A percentile compares a stretch with the other conserved stretches of the same genome.
Conservation (phyloP, 2,888 invertebrate species). For the Meiosimyza platycephala region DNA sequence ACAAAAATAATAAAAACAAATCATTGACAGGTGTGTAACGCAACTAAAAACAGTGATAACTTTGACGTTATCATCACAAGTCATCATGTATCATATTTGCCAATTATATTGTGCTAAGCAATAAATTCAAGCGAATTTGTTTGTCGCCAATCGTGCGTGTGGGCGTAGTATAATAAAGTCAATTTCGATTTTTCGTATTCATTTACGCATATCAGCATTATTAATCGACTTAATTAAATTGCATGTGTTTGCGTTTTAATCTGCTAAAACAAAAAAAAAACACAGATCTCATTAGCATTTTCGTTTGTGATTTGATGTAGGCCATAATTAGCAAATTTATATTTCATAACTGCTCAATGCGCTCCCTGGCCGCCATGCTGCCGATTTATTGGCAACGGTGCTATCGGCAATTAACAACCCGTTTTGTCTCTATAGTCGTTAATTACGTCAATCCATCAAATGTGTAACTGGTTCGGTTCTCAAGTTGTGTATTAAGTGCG, state of each 20-base stretch:
- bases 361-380: no score
- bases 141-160: no score
- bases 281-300: background rate
- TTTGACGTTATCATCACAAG: no score
- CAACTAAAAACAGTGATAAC: no score
- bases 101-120: no score
- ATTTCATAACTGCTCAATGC: background rate
- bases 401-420: constrained; percentile 1
- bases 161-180: no score
- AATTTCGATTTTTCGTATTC: no score
- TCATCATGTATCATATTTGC: no score
- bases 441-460: constrained; percentile 18
- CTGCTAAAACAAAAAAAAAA: background rate
- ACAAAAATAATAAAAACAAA: no score
- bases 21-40: no score
- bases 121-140: no score
- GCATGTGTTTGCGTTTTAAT: constrained; percentile 1
- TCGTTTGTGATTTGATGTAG: background rate
- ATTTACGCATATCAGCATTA: no score
- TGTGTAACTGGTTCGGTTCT: constrained; percentile 5
- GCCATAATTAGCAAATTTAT: constrained; percentile 1
- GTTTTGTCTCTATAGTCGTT: background rate
- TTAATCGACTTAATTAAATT: background rate
- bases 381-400: background rate
- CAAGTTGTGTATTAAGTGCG: constrained; percentile 6